These are phyloP conservation scores for Halotydeus destructor DNA, from an alignment of 1,140 invertebrate species.

Conservation along the genomic window DNA sequence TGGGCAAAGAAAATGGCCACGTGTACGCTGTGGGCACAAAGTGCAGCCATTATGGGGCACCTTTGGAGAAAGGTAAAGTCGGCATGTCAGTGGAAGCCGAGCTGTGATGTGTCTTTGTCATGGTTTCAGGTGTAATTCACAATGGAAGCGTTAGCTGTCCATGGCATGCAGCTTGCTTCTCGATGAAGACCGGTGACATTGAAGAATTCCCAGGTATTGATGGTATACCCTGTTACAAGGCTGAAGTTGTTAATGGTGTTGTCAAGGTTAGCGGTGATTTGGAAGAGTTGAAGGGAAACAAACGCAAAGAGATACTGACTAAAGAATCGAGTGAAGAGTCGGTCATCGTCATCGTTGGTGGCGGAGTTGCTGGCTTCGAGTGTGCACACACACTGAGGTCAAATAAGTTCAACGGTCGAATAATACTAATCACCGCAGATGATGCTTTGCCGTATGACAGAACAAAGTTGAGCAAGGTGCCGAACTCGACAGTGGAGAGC, in stretches of 20 bases:
- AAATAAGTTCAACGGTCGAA: slow-evolving; percentile 58
- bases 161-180: too few species aligned
- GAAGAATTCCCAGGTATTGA: slow-evolving; percentile 75
- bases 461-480: slow-evolving; percentile 58
- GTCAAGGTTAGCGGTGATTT: slow-evolving; percentile 32
- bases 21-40: slow-evolving; percentile 61
- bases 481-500: background rate
- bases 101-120: too few species aligned
- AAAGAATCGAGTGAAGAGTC: too few species aligned
- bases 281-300: background rate
- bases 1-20: slow-evolving; percentile 56
- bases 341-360: slow-evolving; percentile 10
- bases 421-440: slow-evolving; percentile 58
- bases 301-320: slow-evolving; percentile 4
- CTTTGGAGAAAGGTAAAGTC: slow-evolving; percentile 41
- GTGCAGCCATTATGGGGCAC: slow-evolving; percentile 81
- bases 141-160: too few species aligned
- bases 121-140: too few species aligned
- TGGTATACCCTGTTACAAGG: slow-evolving; percentile 57
- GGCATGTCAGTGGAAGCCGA: background rate
- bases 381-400: slow-evolving; percentile 70
- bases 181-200: slow-evolving; percentile 68
- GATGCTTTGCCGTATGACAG: slow-evolving; percentile 61
- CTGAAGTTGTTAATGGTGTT: slow-evolving; percentile 33
- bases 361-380: slow-evolving; percentile 51